Evolutionary conservation across 2,888 invertebrate species (phyloP).

Genomic region (Limnephilus rhombicus): DNA sequence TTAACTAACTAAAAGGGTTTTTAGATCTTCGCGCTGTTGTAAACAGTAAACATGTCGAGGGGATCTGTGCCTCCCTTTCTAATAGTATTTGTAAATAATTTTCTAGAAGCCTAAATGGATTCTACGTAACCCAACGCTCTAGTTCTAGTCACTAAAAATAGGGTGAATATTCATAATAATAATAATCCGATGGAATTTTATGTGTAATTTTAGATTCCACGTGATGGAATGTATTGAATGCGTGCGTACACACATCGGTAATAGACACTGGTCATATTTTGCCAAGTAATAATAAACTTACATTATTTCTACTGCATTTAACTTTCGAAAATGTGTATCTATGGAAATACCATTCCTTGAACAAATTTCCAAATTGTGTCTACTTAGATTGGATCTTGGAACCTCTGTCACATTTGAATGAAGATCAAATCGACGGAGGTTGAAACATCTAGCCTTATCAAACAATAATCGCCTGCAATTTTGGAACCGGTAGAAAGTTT

Average conservation of each 20-base stretch:
- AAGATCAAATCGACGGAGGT: too few relatives aligned
- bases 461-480: too few relatives aligned
- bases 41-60: slow-evolving; percentile 46
- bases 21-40: slow-evolving; percentile 7
- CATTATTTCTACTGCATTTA: background rate
- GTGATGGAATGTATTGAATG: background rate
- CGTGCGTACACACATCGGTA: too few relatives aligned
- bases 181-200: background rate
- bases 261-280: background rate
- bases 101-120: slow-evolving; percentile 23
- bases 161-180: background rate
- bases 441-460: too few relatives aligned
- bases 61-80: background rate
- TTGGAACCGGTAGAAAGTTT: too few relatives aligned
- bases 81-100: slow-evolving; percentile 33
- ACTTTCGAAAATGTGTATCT: background rate
- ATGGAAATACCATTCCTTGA: too few relatives aligned
- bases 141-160: background rate
- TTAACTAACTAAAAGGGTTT: slow-evolving; percentile 45
- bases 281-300: background rate
- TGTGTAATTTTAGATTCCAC: background rate
- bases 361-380: too few relatives aligned
- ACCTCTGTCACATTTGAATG: too few relatives aligned
- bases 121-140: slow-evolving; percentile 12
- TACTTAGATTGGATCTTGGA: too few relatives aligned